A percentile compares a stretch with the other conserved stretches of the same genome.
These are phyloP conservation scores for Megalonaias nervosa DNA, from an alignment of 1,140 invertebrate genomes.

Conservation along the genomic window DNA sequence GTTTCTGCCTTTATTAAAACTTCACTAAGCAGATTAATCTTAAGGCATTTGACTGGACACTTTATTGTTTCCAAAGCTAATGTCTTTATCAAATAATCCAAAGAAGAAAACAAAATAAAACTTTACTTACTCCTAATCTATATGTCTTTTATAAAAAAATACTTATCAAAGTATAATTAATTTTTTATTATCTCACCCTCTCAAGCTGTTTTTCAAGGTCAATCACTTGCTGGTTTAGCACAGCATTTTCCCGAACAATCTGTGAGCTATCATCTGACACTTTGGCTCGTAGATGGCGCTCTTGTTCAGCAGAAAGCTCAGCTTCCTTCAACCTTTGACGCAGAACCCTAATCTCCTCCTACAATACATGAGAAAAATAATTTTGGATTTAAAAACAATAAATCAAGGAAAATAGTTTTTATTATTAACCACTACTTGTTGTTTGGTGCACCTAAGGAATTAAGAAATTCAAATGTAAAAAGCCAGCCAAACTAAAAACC, in stretches of 20 bases:
- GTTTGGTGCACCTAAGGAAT: too few species aligned
- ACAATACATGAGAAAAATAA: slow-evolving; percentile 1
- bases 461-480: too few species aligned
- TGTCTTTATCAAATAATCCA: not conserved
- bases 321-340: slow-evolving; percentile 65
- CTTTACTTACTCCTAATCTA: too few species aligned
- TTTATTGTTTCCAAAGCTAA: not conserved
- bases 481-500: too few species aligned
- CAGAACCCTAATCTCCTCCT: slow-evolving; percentile 67
- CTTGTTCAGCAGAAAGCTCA: slow-evolving; percentile 65
- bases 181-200: slow-evolving; percentile 47
- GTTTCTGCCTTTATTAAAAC: too few species aligned
- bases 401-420: too few species aligned
- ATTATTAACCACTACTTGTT: too few species aligned
- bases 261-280: slow-evolving; percentile 62
- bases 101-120: not conserved
- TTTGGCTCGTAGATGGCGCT: slow-evolving; percentile 59
- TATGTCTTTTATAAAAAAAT: not conserved
- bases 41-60: not conserved
- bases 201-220: slow-evolving; percentile 62
- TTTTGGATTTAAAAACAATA: too few species aligned
- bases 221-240: slow-evolving; percentile 51
- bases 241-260: slow-evolving; percentile 65
- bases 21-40: not conserved
- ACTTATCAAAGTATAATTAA: not conserved